Evolutionary conservation across 2,113 vertebrate genomes (phyloP), one percentile per base, ranked within the genome.

Genomic region (Vulpes lagopus): DNA sequence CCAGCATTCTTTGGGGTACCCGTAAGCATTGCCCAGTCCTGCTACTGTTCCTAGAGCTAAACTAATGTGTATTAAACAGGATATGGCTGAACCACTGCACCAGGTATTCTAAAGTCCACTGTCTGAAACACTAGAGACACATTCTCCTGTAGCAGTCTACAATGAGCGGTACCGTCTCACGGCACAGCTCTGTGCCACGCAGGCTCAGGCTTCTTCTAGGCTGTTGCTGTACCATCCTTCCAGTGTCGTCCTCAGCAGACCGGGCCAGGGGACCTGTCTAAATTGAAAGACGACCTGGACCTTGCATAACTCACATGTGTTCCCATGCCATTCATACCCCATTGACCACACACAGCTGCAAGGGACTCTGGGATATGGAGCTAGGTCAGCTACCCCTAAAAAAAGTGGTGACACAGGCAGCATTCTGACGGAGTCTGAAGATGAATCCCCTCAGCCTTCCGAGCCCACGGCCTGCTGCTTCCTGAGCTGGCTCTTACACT

Each of bases 111-210:
- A 11, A 35, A n/a, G 60, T 27, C 78, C 69, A 7, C 27, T 30
- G 38, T 35, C 15, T 57, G 12, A 32, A 23, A 65, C 23, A 8
- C 38, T 11, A 20, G 62, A 27, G 35, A 14, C 19, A 10, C 8
- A 22, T 32, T 73, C 22, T 84, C 27, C 8, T 1, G 2, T 7
- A 10, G 23, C 38, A 8, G 22, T 76, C 71, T 73, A 32, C 74
- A n/a, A 27, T 7, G 2, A 32, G n/a, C 49, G 11, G 17, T n/a
- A 9, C 74, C 0, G 1, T 57, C 17, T 30, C 65, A 0, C 0
- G 8, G 62, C 19, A 0, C 25, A 32, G 80, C 73, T 5, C 67
- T 11, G 65, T 27, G 59, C 5, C 51, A 5, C 12, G 6, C 12
- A 1, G 65, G 16, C 53, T 67, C 73, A 3, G 5, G 23, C 11